Evolutionary conservation across 2,888 invertebrate genomes (phyloP).

Genomic region (Gibbula magus): DNA sequence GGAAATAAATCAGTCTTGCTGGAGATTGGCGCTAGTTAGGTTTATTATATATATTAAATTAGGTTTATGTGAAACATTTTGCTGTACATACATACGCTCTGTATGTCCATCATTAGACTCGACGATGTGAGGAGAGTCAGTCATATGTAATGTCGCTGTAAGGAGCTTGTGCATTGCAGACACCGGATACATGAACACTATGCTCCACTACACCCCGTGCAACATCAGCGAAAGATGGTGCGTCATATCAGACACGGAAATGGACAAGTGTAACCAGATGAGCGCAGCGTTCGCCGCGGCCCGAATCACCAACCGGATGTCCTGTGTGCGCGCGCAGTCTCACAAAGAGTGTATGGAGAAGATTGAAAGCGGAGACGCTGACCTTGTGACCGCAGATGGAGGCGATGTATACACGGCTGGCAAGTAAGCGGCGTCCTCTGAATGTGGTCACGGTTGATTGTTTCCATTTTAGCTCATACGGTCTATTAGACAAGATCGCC

Average conservation of each 20-base stretch:
- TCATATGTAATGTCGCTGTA: background rate
- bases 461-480: too few relatives aligned
- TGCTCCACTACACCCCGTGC: constrained; percentile 79
- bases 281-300: constrained; percentile 59
- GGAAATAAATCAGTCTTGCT: too few relatives aligned
- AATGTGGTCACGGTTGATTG: background rate
- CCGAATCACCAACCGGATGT: constrained; percentile 81
- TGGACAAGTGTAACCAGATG: constrained; percentile 85
- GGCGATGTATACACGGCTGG: constrained; percentile 67
- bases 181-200: constrained; percentile 44
- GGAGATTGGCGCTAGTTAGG: too few relatives aligned
- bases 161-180: background rate
- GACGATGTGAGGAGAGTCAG: too few relatives aligned
- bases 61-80: too few relatives aligned
- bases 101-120: too few relatives aligned
- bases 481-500: too few relatives aligned
- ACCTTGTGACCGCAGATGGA: constrained; percentile 66
- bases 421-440: constrained; percentile 72
- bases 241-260: constrained; percentile 90
- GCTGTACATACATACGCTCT: too few relatives aligned
- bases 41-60: too few relatives aligned
- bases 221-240: constrained; percentile 88
- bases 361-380: constrained; percentile 61
- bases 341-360: constrained; percentile 68
- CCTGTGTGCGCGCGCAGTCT: constrained; percentile 82